These are phyloP conservation scores for Heliconius hewitsoni DNA, from an alignment of 1,140 invertebrate species.

Conservation along the genomic window DNA sequence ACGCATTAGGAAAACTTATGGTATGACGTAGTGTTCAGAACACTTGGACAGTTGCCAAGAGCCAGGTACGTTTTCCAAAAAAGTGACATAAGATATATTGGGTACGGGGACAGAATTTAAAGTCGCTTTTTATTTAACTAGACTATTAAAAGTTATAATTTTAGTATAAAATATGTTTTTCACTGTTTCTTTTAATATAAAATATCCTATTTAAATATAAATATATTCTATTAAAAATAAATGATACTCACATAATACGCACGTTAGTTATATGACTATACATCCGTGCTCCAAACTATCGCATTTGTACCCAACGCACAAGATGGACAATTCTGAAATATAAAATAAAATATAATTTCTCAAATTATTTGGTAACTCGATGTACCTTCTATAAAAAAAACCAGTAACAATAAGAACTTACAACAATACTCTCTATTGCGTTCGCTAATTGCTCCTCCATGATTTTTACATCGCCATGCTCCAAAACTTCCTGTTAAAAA, in stretches of 20 bases:
- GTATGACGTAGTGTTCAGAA: too few species aligned
- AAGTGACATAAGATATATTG: too few species aligned
- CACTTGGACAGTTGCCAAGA: too few species aligned
- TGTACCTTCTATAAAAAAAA: background rate
- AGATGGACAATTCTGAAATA: constrained; percentile 78
- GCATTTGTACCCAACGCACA: constrained; percentile 79
- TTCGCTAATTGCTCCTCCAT: constrained; percentile 78
- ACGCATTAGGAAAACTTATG: too few species aligned
- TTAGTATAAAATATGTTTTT: too few species aligned
- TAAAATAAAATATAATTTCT: background rate
- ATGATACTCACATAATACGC: constrained; percentile 53
- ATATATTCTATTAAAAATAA: background rate
- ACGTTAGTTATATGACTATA: constrained; percentile 52
- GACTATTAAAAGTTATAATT: too few species aligned
- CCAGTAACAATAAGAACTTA: constrained; percentile 50
- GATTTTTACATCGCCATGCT: constrained; percentile 76
- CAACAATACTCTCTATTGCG: constrained; percentile 78
- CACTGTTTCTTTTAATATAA: too few species aligned
- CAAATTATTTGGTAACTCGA: background rate
- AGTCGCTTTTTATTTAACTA: too few species aligned
- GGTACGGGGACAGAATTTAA: too few species aligned
- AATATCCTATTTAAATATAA: too few species aligned
- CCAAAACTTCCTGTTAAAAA: constrained; percentile 69
- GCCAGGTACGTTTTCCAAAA: too few species aligned
- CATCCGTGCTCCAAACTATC: constrained; percentile 80